Conservation (phyloP, 2,113 vertebrate genomes). For the Coptodon bakossiorum region DNA sequence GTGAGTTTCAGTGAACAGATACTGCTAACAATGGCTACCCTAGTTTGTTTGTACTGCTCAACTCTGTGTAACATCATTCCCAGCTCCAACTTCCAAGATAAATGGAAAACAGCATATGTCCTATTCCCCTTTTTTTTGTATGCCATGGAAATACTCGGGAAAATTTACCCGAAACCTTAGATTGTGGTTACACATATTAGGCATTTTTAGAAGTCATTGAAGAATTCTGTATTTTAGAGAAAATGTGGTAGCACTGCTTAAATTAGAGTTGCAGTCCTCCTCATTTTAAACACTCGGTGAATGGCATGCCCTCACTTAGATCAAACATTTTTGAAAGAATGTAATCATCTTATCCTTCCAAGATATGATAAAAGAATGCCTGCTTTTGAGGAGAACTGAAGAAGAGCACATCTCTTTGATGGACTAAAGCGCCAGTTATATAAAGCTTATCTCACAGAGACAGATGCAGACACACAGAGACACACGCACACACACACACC, state of each 20-base stretch:
- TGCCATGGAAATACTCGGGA: not conserved
- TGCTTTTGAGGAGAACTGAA: slow-evolving; percentile 46
- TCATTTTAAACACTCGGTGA: not conserved
- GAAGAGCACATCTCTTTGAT: slow-evolving; percentile 53
- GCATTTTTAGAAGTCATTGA: not conserved
- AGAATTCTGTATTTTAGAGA: not conserved
- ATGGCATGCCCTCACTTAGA: slow-evolving; percentile 29
- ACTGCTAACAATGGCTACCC: not conserved
- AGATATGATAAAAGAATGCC: slow-evolving; percentile 55
- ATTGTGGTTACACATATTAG: not conserved
- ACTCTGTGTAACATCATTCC: not conserved
- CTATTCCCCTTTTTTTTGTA: not conserved
- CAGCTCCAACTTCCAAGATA: not conserved
- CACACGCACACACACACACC: not conserved
- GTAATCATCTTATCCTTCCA: slow-evolving; percentile 42
- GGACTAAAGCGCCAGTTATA: slow-evolving; percentile 42
- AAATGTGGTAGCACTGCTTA: not conserved
- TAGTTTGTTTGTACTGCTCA: not conserved
- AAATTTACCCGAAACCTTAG: not conserved
- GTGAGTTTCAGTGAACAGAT: not conserved
- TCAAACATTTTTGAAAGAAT: slow-evolving; percentile 49
- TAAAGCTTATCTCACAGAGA: slow-evolving; percentile 53
- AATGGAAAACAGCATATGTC: not conserved
- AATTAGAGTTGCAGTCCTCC: not conserved
- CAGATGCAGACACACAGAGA: slow-evolving; percentile 6